Percentiles rank a stretch among this genome's conserved stretches.
Evolutionary conservation across 2,797 vertebrate genomes (phyloP).

Genomic region (Tarsius wallacei): DNA sequence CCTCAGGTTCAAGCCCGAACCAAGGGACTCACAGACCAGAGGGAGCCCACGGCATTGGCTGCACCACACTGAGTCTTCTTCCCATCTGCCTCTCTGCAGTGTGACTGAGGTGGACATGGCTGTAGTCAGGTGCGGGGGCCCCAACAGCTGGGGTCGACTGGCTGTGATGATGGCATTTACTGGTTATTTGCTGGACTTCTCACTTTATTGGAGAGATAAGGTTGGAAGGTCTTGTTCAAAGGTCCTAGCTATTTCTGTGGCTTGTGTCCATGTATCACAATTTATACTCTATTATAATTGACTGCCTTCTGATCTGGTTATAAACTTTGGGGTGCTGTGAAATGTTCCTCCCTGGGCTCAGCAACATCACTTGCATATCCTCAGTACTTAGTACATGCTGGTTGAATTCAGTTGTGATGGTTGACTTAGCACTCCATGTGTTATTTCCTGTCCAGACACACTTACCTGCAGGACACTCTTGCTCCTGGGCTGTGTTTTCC

Average conservation of each 20-base stretch:
- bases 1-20: not conserved
- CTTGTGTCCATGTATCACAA: not conserved
- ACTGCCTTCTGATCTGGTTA: not conserved
- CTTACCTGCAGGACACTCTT: not conserved
- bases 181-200: not conserved
- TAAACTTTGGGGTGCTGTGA: not conserved
- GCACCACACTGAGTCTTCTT: rapidly evolving
- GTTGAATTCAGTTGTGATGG: not conserved
- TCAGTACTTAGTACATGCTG: not conserved
- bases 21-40: not conserved
- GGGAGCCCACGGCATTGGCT: not conserved
- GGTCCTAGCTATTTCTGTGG: not conserved
- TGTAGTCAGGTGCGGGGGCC: not conserved
- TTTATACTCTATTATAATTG: not conserved
- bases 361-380: not conserved
- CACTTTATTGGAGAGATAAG: not conserved
- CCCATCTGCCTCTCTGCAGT: too few relatives aligned
- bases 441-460: not conserved
- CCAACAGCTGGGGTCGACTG: not conserved
- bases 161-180: rapidly evolving
- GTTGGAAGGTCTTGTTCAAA: not conserved
- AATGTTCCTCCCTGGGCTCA: not conserved
- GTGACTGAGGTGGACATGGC: rapidly evolving
- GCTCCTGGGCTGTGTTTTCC: not conserved
- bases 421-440: not conserved